Evolutionary conservation across 2,113 vertebrate genomes (phyloP).

Genomic region (Perca schrenkii): DNA sequence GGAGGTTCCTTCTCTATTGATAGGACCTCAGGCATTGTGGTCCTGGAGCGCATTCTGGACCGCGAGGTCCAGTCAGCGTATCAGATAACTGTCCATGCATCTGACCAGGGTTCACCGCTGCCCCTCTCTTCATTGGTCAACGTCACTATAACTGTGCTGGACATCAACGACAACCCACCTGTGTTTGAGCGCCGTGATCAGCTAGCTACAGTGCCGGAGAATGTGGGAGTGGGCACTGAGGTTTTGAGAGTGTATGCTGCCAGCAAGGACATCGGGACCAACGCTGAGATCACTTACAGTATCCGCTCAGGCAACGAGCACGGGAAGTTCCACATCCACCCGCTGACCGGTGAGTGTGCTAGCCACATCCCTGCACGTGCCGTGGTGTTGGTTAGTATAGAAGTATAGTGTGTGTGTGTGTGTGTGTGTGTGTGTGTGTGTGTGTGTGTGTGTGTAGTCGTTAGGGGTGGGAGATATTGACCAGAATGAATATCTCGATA

Average conservation of each 20-base stretch:
- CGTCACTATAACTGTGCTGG: slow-evolving; percentile 92
- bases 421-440: too few relatives aligned
- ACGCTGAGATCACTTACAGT: slow-evolving; percentile 95
- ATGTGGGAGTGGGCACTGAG: slow-evolving; percentile 88
- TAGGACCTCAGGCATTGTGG: slow-evolving; percentile 89
- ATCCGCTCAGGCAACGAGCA: slow-evolving; percentile 96
- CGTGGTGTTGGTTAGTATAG: too few relatives aligned
- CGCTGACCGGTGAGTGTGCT: slow-evolving; percentile 87
- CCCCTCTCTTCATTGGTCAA: slow-evolving; percentile 90
- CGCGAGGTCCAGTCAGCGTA: slow-evolving; percentile 92
- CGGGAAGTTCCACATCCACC: slow-evolving; percentile 92
- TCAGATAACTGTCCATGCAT: slow-evolving; percentile 89
- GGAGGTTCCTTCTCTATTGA: slow-evolving; percentile 93
- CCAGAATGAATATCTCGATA: too few relatives aligned
- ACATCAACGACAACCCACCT: slow-evolving; percentile 97
- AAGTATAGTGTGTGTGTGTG: too few relatives aligned
- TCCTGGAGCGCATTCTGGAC: slow-evolving; percentile 91
- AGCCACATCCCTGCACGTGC: neutral
- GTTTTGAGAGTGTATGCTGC: slow-evolving; percentile 92
- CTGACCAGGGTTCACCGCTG: slow-evolving; percentile 88
- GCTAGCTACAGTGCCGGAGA: slow-evolving; percentile 91
- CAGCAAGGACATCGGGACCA: slow-evolving; percentile 97
- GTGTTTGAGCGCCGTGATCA: slow-evolving; percentile 96
- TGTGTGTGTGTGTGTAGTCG: too few relatives aligned
- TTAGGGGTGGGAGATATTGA: too few relatives aligned